Percentiles rank a stretch among this genome's conserved stretches.
phyloP scores from a whole-genome alignment of 2,113 vertebrate genomes.

The Alouatta palliata region DNA sequence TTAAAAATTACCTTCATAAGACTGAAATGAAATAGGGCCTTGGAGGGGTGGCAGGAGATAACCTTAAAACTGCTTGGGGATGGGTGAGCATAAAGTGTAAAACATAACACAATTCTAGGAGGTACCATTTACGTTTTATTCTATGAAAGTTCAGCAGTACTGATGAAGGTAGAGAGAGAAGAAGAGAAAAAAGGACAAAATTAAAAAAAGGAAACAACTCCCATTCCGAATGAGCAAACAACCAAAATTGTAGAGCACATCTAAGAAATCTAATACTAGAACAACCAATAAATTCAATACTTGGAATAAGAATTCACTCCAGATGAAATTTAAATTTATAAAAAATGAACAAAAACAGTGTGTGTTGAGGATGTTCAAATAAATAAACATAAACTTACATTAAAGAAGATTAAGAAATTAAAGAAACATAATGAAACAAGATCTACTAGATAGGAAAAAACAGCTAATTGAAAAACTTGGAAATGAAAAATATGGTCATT shows the following conservation, averaged over 20 bases:
- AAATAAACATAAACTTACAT: not conserved
- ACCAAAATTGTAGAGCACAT: not conserved
- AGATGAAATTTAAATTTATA: conserved; percentile 39
- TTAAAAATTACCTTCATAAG: conserved; percentile 10
- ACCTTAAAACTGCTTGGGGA: not conserved
- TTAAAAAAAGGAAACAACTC: not conserved
- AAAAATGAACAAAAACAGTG: not conserved
- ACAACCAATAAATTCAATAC: not conserved
- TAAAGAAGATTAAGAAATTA: conserved; percentile 14
- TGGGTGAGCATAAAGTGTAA: not conserved
- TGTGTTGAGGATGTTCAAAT: not conserved
- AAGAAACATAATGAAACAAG: not conserved
- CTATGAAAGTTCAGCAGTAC: not conserved
- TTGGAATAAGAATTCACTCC: conserved; percentile 9
- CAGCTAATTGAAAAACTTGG: conserved; percentile 6
- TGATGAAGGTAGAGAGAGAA: not conserved
- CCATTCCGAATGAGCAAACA: not conserved
- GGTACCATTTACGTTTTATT: not conserved
- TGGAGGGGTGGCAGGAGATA: not conserved
- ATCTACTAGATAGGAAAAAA: not conserved
- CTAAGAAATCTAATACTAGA: conserved; percentile 11
- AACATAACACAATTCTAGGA: not conserved
- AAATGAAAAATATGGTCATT: conserved; percentile 16
- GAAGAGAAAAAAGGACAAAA: not conserved
- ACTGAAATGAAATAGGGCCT: not conserved